These are phyloP conservation scores for Drosophila pectinifera DNA, from an alignment of 1,140 invertebrate species.

Conservation along the genomic window DNA sequence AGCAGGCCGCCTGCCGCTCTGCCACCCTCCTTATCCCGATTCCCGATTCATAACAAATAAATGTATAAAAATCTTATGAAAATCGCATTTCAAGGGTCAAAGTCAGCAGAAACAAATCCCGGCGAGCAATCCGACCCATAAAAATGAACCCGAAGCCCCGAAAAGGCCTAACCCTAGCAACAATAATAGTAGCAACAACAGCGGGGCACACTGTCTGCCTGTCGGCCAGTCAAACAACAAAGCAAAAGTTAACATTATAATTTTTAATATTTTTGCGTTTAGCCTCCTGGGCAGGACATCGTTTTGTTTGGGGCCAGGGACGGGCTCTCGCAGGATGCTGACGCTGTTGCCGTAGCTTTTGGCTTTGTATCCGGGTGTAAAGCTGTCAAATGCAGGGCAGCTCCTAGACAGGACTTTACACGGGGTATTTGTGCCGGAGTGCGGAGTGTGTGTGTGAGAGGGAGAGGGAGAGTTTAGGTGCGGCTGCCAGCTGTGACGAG, in stretches of 20 bases:
- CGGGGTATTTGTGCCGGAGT: slow-evolving; percentile 53
- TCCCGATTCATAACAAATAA: slow-evolving; percentile 70
- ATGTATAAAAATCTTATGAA: slow-evolving; percentile 72
- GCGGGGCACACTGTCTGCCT: slow-evolving; percentile 26
- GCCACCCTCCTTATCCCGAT: slow-evolving; percentile 25
- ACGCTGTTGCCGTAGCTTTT: slow-evolving; percentile 14
- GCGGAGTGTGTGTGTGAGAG: slow-evolving; percentile 1
- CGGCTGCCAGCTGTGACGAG: slow-evolving; percentile 72
- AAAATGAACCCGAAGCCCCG: slow-evolving; percentile 49
- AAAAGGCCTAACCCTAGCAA: slow-evolving; percentile 69
- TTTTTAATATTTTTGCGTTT: slow-evolving; percentile 81
- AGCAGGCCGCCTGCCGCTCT: neutral
- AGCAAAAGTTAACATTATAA: slow-evolving; percentile 83
- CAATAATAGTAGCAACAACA: slow-evolving; percentile 32
- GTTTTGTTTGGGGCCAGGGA: slow-evolving; percentile 8
- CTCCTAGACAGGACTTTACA: slow-evolving; percentile 58
- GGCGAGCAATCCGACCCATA: slow-evolving; percentile 49
- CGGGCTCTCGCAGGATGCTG: no score
- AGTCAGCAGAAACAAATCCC: slow-evolving; percentile 70
- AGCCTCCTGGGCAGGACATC: slow-evolving; percentile 49
- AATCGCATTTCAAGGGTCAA: slow-evolving; percentile 81
- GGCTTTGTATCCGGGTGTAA: slow-evolving; percentile 68
- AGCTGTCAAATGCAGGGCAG: slow-evolving; percentile 77
- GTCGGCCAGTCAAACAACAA: slow-evolving; percentile 64
- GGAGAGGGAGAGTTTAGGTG: slow-evolving; percentile 19